These are phyloP conservation scores for Uria aalge DNA, from an alignment of 2,113 vertebrate species.

Conservation along the genomic window DNA sequence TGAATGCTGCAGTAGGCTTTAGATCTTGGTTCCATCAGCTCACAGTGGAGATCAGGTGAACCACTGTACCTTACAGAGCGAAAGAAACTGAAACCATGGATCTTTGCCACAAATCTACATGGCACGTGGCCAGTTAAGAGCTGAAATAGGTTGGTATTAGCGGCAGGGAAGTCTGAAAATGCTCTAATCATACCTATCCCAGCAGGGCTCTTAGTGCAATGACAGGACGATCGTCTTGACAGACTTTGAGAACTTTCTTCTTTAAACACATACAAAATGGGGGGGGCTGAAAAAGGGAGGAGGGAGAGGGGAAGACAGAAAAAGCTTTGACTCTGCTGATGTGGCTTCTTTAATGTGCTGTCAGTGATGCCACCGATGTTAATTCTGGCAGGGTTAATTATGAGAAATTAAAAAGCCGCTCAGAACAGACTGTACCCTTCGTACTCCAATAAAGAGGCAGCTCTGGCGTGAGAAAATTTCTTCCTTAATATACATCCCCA, in stretches of 20 bases:
- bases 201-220: conserved; percentile 21
- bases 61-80: neutral
- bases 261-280: conserved; percentile 11
- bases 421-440: conserved; percentile 76
- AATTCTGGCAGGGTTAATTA: conserved; percentile 78
- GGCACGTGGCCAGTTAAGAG: conserved; percentile 25
- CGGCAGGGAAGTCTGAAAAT: conserved; percentile 32
- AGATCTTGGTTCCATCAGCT: conserved; percentile 29
- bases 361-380: conserved; percentile 64
- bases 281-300: neutral
- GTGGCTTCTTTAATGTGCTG: conserved; percentile 65
- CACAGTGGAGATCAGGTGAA: conserved; percentile 16
- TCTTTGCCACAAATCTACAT: conserved; percentile 42
- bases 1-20: conserved; percentile 3
- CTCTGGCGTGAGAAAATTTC: conserved; percentile 69
- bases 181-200: conserved; percentile 45
- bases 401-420: conserved; percentile 74
- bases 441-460: conserved; percentile 67
- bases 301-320: neutral
- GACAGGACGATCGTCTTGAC: conserved; percentile 58
- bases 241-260: conserved; percentile 57
- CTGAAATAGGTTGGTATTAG: conserved; percentile 35
- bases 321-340: conserved; percentile 43
- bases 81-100: conserved; percentile 52
- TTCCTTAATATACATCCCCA: conserved; percentile 76